phyloP scores from a whole-genome alignment of 37 sponge, comb jelly and placozoan genomes.

The Haliclona indistincta region DNA sequence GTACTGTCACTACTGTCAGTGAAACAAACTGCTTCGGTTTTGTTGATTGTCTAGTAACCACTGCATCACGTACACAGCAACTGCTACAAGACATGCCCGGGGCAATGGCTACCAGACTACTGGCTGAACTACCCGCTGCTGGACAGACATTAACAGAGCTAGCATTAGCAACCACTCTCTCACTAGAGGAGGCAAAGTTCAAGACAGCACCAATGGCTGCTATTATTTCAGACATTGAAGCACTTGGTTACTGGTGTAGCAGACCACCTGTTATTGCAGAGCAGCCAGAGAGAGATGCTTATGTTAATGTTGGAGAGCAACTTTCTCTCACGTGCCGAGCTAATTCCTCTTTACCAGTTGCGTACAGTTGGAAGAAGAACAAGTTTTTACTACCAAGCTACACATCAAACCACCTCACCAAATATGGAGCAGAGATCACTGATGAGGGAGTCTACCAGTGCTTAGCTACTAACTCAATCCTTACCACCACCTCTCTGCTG shows the following conservation, averaged over 20 bases:
- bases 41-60: too few relatives aligned
- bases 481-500: not conserved
- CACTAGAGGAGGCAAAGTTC: too few relatives aligned
- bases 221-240: not conserved
- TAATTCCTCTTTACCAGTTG: not conserved
- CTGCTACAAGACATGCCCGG: too few relatives aligned
- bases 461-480: conserved; percentile 17
- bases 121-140: too few relatives aligned
- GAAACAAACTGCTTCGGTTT: too few relatives aligned
- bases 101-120: too few relatives aligned
- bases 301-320: not conserved
- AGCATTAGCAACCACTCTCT: too few relatives aligned
- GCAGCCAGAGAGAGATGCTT: too few relatives aligned
- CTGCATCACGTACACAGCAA: too few relatives aligned
- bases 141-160: too few relatives aligned
- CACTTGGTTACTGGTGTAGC: conserved; percentile 1
- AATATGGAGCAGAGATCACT: not conserved
- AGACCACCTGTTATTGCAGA: too few relatives aligned
- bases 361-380: conserved; percentile 6
- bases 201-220: not conserved
- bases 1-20: too few relatives aligned
- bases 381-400: not conserved
- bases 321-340: not conserved
- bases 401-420: not conserved
- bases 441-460: conserved; percentile 34